Conservation (phyloP, 2,113 vertebrate genomes). For the Nanger granti region DNA sequence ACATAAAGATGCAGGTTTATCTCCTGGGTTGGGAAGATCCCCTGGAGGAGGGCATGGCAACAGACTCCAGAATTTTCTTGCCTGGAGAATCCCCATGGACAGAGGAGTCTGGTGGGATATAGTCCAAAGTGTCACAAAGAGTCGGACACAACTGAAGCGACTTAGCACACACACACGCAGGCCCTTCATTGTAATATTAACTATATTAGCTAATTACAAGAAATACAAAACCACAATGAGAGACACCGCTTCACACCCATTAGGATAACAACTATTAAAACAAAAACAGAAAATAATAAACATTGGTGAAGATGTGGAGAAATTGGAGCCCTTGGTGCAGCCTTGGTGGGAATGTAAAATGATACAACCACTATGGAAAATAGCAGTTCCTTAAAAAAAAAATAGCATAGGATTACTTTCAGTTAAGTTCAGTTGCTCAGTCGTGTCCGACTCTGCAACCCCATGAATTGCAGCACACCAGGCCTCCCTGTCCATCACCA, state of each 20-base stretch:
- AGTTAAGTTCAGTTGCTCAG: too few species aligned
- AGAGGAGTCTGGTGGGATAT: background rate
- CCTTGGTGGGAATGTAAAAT: background rate
- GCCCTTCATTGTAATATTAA: background rate
- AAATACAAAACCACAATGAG: background rate
- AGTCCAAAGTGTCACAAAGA: background rate
- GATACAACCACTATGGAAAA: background rate
- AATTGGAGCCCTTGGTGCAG: background rate
- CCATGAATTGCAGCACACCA: too few species aligned
- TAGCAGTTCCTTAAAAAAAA: background rate
- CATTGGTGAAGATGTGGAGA: background rate
- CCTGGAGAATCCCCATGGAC: background rate
- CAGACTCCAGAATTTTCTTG: background rate
- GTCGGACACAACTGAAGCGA: background rate
- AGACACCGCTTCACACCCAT: background rate
- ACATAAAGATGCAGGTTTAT: background rate
- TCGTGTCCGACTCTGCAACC: fast-evolving
- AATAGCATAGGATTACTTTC: background rate
- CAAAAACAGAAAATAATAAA: background rate
- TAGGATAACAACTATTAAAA: background rate
- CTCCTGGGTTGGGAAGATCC: background rate
- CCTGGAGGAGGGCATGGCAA: background rate
- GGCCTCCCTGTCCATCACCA: too few species aligned
- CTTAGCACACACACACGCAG: background rate
- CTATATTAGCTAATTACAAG: background rate